Evolutionary conservation across 2,888 invertebrate species (phyloP).

Genomic region (Hylaea fasciaria): DNA sequence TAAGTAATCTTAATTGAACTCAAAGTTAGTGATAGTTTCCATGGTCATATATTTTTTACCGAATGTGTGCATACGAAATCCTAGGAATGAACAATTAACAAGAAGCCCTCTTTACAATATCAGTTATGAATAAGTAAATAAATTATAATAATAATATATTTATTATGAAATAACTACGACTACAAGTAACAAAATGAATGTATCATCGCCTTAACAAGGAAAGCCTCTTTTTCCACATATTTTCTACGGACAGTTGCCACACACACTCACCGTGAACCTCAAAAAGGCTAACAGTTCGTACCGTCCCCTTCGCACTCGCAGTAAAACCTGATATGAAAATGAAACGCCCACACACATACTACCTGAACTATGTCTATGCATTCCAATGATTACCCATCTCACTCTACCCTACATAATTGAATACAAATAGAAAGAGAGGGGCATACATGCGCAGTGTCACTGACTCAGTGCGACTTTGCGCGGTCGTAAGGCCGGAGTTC

Average conservation of each 20-base stretch:
- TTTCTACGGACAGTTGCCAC: slow-evolving; percentile 70
- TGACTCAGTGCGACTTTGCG: slow-evolving; percentile 75
- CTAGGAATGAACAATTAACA: too few species aligned
- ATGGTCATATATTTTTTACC: too few species aligned
- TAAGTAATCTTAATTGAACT: too few species aligned
- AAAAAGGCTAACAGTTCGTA: slow-evolving; percentile 56
- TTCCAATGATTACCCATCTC: slow-evolving; percentile 68
- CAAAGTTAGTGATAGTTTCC: too few species aligned
- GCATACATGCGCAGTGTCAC: slow-evolving; percentile 76
- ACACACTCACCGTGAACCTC: slow-evolving; percentile 68
- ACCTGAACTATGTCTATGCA: slow-evolving; percentile 67
- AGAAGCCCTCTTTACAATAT: too few species aligned
- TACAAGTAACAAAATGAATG: neutral
- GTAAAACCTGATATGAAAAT: slow-evolving; percentile 49
- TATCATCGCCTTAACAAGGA: slow-evolving; percentile 70
- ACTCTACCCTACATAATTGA: slow-evolving; percentile 46
- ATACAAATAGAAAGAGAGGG: slow-evolving; percentile 61
- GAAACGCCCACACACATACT: slow-evolving; percentile 65
- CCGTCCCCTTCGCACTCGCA: slow-evolving; percentile 54
- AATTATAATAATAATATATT: too few species aligned
- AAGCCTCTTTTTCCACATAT: slow-evolving; percentile 77
- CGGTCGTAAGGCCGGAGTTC: slow-evolving; percentile 59
- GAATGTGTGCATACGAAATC: too few species aligned
- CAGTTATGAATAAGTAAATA: too few species aligned
- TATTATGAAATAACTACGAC: too few species aligned